Base-by-base conservation (phyloP, 35 echinoderm and acorn worm genomes). In the Apostichopus japonicus region DNA sequence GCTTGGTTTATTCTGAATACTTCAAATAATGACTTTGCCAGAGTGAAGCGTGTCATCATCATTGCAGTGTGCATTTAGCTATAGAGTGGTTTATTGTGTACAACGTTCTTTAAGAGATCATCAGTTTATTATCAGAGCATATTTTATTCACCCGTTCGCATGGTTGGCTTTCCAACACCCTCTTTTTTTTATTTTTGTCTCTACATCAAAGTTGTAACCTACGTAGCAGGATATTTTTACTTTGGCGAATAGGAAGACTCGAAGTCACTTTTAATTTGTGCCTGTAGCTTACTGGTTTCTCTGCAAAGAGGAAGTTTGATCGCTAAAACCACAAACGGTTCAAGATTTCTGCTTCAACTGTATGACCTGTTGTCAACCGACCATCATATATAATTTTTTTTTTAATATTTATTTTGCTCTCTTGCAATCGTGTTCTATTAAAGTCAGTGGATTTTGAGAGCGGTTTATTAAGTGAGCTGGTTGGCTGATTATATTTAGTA, bases 1-100 rank as follows among this genome's bases (percentile, higher is more conserved):
- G 79, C 79, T 83, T 84, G 81, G 56, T 58, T 56, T 57, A 13
- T 17, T 24, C 23, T 58, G 56, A 58, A 84, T 84, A 84, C 53
- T 54, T 58, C 56, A 84, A 84, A 84, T 84, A 84, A 84, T 58
- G 81, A 84, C 54, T 58, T 23, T 84, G 81, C 54, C 81, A 84
- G 55, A 84, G 24, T 57, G 8, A 21, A 84, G 81, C 57, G 54
- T 84, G 53, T 58, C 23, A 23, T 84, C 16, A 19, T 54, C 57
- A 44, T 44, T 44, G 17, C 81, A 75, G 16, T 75, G 71, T 75
- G 71, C 22, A 75, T 44, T 44, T 44, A 44, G 33, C 33, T 44
- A 44, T 44, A 44, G 33, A 44, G 33, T 44, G 33, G 33, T 44
- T 44, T 44, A 23, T 75, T 19, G 71, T 75, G 71, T 23, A 75